Conservation (phyloP, 2,797 vertebrate species). For the Sebastes itinus region DNA sequence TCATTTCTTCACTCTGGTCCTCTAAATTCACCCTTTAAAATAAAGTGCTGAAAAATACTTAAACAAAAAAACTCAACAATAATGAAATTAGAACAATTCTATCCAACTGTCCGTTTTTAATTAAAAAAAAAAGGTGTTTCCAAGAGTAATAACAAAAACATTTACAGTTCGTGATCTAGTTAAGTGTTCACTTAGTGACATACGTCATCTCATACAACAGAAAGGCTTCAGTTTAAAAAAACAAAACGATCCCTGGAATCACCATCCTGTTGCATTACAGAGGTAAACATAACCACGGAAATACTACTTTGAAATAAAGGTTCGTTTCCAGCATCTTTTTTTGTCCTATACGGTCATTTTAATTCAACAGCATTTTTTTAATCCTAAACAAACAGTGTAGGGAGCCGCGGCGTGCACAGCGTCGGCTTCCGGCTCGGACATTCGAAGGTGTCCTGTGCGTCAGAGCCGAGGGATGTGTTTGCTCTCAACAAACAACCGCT, state of each 20-base stretch:
- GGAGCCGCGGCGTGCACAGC: constrained; percentile 63
- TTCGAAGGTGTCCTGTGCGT: constrained; percentile 51
- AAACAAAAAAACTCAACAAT: constrained; percentile 23
- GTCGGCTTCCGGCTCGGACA: constrained; percentile 70
- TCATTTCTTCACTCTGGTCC: not conserved
- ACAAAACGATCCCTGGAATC: constrained; percentile 77
- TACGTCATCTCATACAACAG: constrained; percentile 81
- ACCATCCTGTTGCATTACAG: constrained; percentile 78
- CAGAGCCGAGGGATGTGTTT: constrained; percentile 45
- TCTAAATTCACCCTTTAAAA: constrained; percentile 17
- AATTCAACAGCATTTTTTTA: constrained; percentile 71
- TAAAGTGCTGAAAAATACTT: constrained; percentile 31
- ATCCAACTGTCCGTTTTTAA: constrained; percentile 79
- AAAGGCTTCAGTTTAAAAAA: constrained; percentile 77
- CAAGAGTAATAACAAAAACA: constrained; percentile 83
- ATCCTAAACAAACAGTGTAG: constrained; percentile 79
- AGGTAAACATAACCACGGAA: constrained; percentile 83
- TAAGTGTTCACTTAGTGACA: constrained; percentile 82
- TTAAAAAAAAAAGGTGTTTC: constrained; percentile 79
- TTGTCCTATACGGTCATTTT: constrained; percentile 62
- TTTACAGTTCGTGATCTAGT: constrained; percentile 84
- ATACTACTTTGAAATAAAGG: constrained; percentile 75
- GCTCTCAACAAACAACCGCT: constrained; percentile 50
- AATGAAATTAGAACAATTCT: constrained; percentile 55
- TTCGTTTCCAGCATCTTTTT: constrained; percentile 83